These are phyloP conservation scores for Zoroaster sp. DNA, from an alignment of 53 echinoderm and acorn worm genomes.

Conservation along the genomic window DNA sequence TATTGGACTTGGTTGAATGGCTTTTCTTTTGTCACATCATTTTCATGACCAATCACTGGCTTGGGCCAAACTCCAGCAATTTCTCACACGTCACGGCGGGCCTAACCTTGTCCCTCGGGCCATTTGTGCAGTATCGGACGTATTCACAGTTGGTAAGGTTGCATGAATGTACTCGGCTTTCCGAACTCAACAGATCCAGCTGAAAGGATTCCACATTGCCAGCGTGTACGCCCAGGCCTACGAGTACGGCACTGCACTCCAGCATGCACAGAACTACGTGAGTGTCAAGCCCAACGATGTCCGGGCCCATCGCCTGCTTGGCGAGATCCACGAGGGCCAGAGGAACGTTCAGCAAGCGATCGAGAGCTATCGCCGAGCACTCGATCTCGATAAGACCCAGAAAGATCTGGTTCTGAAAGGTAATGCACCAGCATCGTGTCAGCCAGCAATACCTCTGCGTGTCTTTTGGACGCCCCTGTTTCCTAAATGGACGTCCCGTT, in stretches of 20 bases:
- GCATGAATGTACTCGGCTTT: neutral
- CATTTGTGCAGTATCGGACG: no score
- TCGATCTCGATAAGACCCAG: constrained; percentile 79
- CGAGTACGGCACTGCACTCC: constrained; percentile 51
- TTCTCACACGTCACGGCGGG: neutral
- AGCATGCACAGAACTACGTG: constrained; percentile 69
- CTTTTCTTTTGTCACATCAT: no score
- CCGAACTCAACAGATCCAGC: neutral
- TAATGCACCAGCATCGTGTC: neutral
- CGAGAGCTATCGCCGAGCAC: constrained; percentile 72
- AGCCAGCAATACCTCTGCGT: neutral
- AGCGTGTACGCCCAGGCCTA: constrained; percentile 32
- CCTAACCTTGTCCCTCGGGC: no score
- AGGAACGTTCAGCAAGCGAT: constrained; percentile 79
- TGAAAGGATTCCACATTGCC: constrained; percentile 54
- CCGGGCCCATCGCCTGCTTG: constrained; percentile 74
- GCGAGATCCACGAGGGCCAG: constrained; percentile 66
- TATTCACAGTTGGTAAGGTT: neutral
- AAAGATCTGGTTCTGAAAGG: constrained; percentile 88
- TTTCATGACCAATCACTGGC: no score
- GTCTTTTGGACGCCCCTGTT: neutral
- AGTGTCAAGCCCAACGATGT: constrained; percentile 68
- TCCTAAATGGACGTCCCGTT: neutral
- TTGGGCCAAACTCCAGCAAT: neutral
- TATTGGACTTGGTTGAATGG: no score